Percentiles rank a stretch among this genome's conserved stretches.
Conservation (phyloP, 1,140 invertebrate genomes). For the Orius insidiosus region DNA sequence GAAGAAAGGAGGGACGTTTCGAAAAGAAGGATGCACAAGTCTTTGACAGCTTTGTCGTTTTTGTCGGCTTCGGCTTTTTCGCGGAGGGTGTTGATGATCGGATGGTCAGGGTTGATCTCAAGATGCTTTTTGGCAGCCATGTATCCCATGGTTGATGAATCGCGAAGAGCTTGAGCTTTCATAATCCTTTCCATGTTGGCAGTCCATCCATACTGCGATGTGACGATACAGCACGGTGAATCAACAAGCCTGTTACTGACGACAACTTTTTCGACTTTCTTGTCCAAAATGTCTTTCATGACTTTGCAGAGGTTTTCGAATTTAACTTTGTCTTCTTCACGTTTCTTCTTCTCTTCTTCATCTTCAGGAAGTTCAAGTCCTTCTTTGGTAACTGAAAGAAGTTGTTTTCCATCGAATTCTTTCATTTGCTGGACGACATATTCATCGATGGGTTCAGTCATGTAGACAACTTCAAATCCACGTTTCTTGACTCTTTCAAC, state of each 20-base stretch:
- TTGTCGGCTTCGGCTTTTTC: conserved; percentile 88
- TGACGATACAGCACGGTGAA: conserved; percentile 97
- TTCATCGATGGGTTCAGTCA: conserved; percentile 98
- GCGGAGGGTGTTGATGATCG: conserved; percentile 77
- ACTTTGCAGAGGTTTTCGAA: conserved; percentile 91
- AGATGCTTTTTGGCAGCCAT: conserved; percentile 94
- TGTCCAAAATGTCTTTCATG: conserved; percentile 96
- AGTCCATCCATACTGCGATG: conserved; percentile 97
- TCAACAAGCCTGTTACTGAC: conserved; percentile 87
- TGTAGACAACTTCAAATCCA: conserved; percentile 95
- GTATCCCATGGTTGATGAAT: conserved; percentile 94
- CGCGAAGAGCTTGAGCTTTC: conserved; percentile 91
- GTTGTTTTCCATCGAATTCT: conserved; percentile 89
- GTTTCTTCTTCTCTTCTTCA: conserved; percentile 91
- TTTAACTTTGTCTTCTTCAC: conserved; percentile 85
- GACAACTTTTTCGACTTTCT: conserved; percentile 93
- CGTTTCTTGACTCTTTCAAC: conserved; percentile 94
- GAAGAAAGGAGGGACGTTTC: conserved; percentile 82
- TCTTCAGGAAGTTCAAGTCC: conserved; percentile 91
- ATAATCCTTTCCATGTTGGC: conserved; percentile 99
- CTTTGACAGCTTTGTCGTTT: conserved; percentile 93
- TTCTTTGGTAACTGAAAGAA: conserved; percentile 95
- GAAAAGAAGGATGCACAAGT: conserved; percentile 78
- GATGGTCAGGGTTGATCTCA: conserved; percentile 95
- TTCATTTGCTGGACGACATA: conserved; percentile 97